A percentile compares a stretch with the other conserved stretches of the same genome.
These are phyloP conservation scores for Rutilus rutilus DNA, from an alignment of 2,113 vertebrate genomes.

Conservation along the genomic window DNA sequence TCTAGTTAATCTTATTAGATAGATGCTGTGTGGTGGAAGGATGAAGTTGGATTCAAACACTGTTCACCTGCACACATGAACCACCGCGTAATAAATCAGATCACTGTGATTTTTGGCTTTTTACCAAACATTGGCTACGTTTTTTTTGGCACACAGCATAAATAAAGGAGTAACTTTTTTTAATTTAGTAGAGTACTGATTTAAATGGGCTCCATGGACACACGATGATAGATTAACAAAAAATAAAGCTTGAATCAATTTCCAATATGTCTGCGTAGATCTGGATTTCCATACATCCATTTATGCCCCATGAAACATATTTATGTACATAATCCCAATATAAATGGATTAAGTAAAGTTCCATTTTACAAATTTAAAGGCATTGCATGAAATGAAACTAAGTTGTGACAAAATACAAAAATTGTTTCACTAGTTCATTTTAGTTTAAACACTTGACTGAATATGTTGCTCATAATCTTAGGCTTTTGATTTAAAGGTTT, in stretches of 20 bases:
- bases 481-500: not conserved
- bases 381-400: not conserved
- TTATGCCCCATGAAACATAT: not conserved
- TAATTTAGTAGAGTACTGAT: not conserved
- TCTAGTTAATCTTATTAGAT: too few relatives aligned
- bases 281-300: constrained; percentile 1
- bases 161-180: constrained; percentile 8
- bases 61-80: not conserved
- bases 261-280: not conserved
- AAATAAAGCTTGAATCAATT: constrained; percentile 8
- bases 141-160: not conserved
- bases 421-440: not conserved
- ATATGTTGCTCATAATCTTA: not conserved
- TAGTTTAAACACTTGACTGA: not conserved
- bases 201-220: constrained; percentile 4
- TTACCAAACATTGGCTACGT: not conserved
- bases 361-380: not conserved
- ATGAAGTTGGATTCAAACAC: not conserved
- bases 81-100: not conserved
- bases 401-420: not conserved
- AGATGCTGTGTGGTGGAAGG: too few relatives aligned
- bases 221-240: constrained; percentile 8
- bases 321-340: not conserved
- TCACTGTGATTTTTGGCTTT: not conserved
- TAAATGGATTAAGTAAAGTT: not conserved